Evolutionary conservation across 2,113 vertebrate species (phyloP).

Genomic region (Oenanthe oenanthe): DNA sequence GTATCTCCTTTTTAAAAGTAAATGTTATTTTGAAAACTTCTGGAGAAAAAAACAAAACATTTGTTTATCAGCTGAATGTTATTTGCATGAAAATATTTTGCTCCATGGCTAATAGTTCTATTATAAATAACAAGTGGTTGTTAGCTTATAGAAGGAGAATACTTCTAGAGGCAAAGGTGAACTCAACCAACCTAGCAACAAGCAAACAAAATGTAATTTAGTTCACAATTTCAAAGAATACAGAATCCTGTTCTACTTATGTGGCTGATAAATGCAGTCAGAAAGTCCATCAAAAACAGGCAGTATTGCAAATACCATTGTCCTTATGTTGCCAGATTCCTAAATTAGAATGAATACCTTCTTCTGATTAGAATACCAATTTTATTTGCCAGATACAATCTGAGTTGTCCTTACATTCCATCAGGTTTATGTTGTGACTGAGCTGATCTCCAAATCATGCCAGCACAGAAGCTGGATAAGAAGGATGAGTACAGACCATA

Average conservation of each 20-base stretch:
- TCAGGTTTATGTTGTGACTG: background rate
- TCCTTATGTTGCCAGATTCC: background rate
- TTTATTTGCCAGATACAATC: background rate
- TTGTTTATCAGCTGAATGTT: background rate
- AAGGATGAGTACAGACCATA: background rate
- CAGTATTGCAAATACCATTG: background rate
- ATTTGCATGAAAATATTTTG: background rate
- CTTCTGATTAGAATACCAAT: background rate
- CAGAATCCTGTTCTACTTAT: background rate
- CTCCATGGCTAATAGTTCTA: background rate
- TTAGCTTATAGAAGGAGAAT: background rate
- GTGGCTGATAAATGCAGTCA: background rate
- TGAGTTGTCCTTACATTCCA: background rate
- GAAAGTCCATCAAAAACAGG: background rate
- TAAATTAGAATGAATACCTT: background rate
- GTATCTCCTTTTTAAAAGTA: background rate
- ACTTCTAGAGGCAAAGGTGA: background rate
- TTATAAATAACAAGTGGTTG: background rate
- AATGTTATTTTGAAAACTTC: background rate
- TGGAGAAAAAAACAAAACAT: rapidly evolving
- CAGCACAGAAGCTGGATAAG: background rate
- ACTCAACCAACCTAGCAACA: background rate
- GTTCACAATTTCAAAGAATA: background rate
- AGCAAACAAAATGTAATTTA: background rate
- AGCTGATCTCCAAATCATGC: background rate